phyloP scores from a whole-genome alignment of 1,140 invertebrate species.

The Drosophila busckii region DNA sequence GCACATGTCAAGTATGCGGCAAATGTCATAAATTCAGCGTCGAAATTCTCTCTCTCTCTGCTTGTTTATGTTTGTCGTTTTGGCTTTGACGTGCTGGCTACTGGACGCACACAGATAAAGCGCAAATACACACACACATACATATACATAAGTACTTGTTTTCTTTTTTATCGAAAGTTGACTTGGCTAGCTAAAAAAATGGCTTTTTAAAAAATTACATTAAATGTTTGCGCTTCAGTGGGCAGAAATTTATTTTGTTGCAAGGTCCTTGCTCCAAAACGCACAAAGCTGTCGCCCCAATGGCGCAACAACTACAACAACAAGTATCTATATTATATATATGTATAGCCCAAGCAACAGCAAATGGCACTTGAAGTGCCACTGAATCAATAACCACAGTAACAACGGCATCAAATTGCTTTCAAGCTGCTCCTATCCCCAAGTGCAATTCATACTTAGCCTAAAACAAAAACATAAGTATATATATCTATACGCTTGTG shows the following conservation, averaged over 20 bases:
- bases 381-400: constrained; percentile 61
- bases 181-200: constrained; percentile 38
- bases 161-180: constrained; percentile 25
- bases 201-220: constrained; percentile 74
- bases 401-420: constrained; percentile 63
- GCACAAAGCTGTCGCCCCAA: constrained; percentile 54
- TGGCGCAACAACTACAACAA: constrained; percentile 39
- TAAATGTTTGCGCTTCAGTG: constrained; percentile 71
- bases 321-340: constrained; percentile 15
- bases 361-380: constrained; percentile 43
- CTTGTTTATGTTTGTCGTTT: constrained; percentile 50
- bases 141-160: background rate
- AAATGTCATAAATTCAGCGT: constrained; percentile 71
- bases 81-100: constrained; percentile 38
- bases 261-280: constrained; percentile 52
- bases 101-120: constrained; percentile 59
- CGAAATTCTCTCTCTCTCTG: constrained; percentile 52
- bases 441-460: background rate
- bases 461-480: constrained; percentile 4
- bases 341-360: constrained; percentile 26
- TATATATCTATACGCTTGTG: too few species aligned
- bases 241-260: constrained; percentile 66
- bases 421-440: too few species aligned
- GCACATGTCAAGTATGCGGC: constrained; percentile 38
- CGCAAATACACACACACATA: constrained; percentile 14